These are phyloP conservation scores for Drosophila littoralis DNA, from an alignment of 1,140 invertebrate species.

Conservation along the genomic window DNA sequence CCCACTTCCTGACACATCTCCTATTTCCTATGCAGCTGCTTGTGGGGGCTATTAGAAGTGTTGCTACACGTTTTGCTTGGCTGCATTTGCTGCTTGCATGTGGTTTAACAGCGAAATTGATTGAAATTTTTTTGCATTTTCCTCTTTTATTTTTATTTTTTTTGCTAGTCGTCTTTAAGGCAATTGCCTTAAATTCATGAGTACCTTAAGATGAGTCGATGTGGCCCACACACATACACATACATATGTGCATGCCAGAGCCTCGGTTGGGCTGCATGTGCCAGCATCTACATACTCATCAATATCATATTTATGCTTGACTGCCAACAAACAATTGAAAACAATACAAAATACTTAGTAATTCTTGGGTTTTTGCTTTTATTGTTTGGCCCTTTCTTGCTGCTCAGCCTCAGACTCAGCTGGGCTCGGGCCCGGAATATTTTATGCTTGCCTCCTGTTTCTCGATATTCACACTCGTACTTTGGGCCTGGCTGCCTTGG, in stretches of 20 bases:
- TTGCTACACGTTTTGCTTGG: conserved; percentile 52
- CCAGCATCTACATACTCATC: conserved; percentile 55
- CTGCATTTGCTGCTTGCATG: conserved; percentile 37
- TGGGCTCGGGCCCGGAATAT: conserved; percentile 35
- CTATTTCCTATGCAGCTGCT: neutral
- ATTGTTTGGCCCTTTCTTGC: conserved; percentile 16
- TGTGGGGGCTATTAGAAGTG: conserved; percentile 46
- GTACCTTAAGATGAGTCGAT: neutral
- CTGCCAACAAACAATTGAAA: conserved; percentile 80
- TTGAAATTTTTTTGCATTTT: conserved; percentile 22
- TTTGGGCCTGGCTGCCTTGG: conserved; percentile 33
- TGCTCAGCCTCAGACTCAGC: neutral
- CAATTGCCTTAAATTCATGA: conserved; percentile 16
- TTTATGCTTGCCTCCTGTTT: conserved; percentile 53
- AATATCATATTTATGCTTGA: conserved; percentile 79
- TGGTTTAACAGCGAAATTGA: conserved; percentile 40
- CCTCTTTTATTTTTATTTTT: conserved; percentile 3
- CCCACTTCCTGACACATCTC: neutral
- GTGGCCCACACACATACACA: neutral
- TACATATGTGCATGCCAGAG: neutral
- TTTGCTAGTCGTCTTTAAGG: conserved; percentile 14
- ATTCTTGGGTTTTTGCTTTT: conserved; percentile 57
- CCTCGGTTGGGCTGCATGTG: conserved; percentile 27
- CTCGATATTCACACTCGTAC: conserved; percentile 32
- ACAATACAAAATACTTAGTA: conserved; percentile 80